Base-by-base conservation (phyloP, 2,113 vertebrate genomes). In the Tenebrosternarchus preto region DNA sequence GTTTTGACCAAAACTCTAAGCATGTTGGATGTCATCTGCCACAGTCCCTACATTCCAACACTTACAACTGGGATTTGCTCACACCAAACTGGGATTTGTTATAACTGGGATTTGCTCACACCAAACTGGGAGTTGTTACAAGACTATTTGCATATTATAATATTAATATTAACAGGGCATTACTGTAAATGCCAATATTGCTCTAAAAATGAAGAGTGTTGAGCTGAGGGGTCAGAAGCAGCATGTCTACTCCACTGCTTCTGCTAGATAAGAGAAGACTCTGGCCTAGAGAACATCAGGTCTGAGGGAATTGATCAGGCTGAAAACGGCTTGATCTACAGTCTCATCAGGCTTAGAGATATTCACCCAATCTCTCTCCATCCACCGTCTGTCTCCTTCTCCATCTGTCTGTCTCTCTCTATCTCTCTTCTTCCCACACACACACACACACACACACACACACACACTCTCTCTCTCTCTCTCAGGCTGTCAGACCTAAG, bases 241-340 rank as follows among this genome's bases (percentile, higher is more conserved):
- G 73, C 22, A 12, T 76, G 67, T 75, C 33, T 80, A 78, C 82
- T 86, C 81, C 61, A 67, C 66, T 85, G 86, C 31, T 55, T 80
- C 19, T 79, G 80, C 84, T 84, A 89, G 86, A 89, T 90, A 89
- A 90, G 87, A 86, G 85, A 83, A 81, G 85, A 78, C 77, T 88
- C 80, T 68, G 81, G 83, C 83, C 71, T 76, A 60, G 69, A 86
- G 83, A 86, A 87, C 75, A 82, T 77, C 77, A 82, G 64, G 59
- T 87, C 82, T 76, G 43, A 81, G 72, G 53, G 46, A 85, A 90
- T 90, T 90, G 89, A 92, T 91, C 86, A 73, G 85, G 83, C 76
- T 68, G 80, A 59, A 80, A 85, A 61, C 84, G 86, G 86, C 90
- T 89, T 91, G 89, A 92, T 91, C 88, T 89, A 91, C 86, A 89